Evolutionary conservation across 1,140 invertebrate species (phyloP).

Genomic region (Drosophila auraria): DNA sequence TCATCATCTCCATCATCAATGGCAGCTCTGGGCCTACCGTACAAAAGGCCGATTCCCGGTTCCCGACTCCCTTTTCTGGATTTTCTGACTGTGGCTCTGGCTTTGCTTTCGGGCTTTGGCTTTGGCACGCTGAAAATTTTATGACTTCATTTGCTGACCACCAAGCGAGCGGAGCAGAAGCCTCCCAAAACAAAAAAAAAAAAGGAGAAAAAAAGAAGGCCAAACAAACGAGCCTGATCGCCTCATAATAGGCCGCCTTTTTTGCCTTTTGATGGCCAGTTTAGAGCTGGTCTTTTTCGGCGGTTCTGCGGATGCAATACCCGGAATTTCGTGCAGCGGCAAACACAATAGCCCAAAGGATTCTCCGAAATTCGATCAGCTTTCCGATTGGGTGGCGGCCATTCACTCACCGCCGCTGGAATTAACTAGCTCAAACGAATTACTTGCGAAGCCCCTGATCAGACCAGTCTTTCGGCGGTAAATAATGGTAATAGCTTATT

Average conservation of each 20-base stretch:
- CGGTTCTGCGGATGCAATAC: slow-evolving; percentile 65
- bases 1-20: slow-evolving; percentile 80
- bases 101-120: slow-evolving; percentile 18
- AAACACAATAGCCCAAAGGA: slow-evolving; percentile 77
- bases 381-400: slow-evolving; percentile 57
- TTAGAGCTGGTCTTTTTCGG: slow-evolving; percentile 39
- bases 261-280: slow-evolving; percentile 51
- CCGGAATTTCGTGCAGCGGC: slow-evolving; percentile 74
- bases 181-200: slow-evolving; percentile 41
- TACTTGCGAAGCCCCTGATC: background rate
- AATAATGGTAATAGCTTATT: slow-evolving; percentile 1
- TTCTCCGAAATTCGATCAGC: slow-evolving; percentile 75
- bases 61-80: slow-evolving; percentile 7
- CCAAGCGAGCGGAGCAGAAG: slow-evolving; percentile 63
- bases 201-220: slow-evolving; percentile 17
- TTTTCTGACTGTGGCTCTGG: slow-evolving; percentile 11
- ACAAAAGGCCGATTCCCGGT: slow-evolving; percentile 40
- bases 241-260: slow-evolving; percentile 64
- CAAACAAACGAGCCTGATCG: slow-evolving; percentile 53
- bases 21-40: slow-evolving; percentile 78
- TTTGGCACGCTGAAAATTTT: slow-evolving; percentile 83
- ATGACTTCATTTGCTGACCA: slow-evolving; percentile 82
- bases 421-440: slow-evolving; percentile 41
- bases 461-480: background rate
- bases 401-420: slow-evolving; percentile 26